These are phyloP conservation scores for Tetropium fuscum DNA, from an alignment of 2,888 invertebrate species.

Conservation along the genomic window DNA sequence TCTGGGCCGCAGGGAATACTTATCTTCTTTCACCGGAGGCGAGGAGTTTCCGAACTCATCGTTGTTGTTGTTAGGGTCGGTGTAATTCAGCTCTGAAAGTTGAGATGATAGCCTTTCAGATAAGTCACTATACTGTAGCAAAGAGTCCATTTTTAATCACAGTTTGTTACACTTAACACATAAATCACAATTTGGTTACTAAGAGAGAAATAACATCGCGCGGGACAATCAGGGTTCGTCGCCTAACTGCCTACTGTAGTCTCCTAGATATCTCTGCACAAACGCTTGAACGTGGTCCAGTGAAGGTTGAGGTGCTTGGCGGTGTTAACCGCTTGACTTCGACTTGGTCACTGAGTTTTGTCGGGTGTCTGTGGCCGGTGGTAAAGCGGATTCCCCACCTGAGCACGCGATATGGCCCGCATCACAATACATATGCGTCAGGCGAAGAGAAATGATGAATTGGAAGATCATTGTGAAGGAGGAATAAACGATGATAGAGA, in stretches of 20 bases:
- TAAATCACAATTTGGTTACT: conserved; percentile 11
- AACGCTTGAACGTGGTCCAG: conserved; percentile 19
- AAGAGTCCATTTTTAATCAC: conserved; percentile 52
- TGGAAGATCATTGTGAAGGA: conserved; percentile 57
- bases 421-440: conserved; percentile 55
- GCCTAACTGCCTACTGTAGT: conserved; percentile 38
- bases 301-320: conserved; percentile 20
- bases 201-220: conserved; percentile 4
- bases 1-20: conserved; percentile 77
- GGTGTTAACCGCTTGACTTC: conserved; percentile 55
- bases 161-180: conserved; percentile 38
- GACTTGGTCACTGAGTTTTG: conserved; percentile 59
- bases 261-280: conserved; percentile 25
- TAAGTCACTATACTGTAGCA: conserved; percentile 51
- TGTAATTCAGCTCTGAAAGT: conserved; percentile 49
- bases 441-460: conserved; percentile 60
- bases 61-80: conserved; percentile 64
- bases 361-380: conserved; percentile 44
- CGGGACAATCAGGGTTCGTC: conserved; percentile 32
- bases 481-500: conserved; percentile 60
- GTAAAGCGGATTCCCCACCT: conserved; percentile 49
- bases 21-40: conserved; percentile 64
- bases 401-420: conserved; percentile 55
- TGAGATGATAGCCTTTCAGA: conserved; percentile 46
- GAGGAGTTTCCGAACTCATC: conserved; percentile 50